Base-by-base conservation (phyloP, 37 sponge, comb jelly and placozoan genomes). In the Diacarnus erythraeanus region DNA sequence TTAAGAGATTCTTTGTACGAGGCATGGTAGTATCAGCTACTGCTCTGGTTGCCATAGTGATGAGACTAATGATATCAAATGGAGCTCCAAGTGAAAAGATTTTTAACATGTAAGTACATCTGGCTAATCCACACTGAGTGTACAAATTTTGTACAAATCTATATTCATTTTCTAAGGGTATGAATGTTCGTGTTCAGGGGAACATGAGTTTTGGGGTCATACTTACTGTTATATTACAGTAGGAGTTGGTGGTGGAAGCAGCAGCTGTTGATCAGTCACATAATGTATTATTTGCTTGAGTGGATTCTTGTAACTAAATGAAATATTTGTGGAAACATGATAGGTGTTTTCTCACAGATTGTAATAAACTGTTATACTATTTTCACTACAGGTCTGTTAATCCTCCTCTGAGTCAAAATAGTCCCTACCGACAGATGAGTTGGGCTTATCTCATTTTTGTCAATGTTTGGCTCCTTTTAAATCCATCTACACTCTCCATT, bases 351-450 rank as follows among this genome's bases (percentile, higher is more conserved):
- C n/a, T 6, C 30, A 63, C 26, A 23, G 30, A 63, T 25, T 8
- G 6, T 30, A 15, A 63, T 63, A 4, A 27, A 30, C 6, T 63
- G 18, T 63, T 23, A 63, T 63, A 12, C 8, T 23, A 39, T 64
- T 64, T 58, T 78, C 21, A 80, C 36, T 65, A 79, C 93, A 74
- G 96, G 84, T 10, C 58, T 77, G 56, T 42, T 20, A 30, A 36
- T 56, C 81, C 81, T 60, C 81, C 81, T 27, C 71, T 71, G 81
- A 41, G 86, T 86, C 58, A 91, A 86, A 38, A 61, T 29, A 79
- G 82, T 15, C 97, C 97, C 0, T 80, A 81, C 18, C 80, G 94
- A 2, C 97, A 96, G 72, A 71, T 96, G 5, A 88, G 86, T 57
- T 93, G 88, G 85, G 58, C 83, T 31, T 69, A 96, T 76, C 81